Percentiles rank a stretch among this genome's conserved stretches.
phyloP scores from a whole-genome alignment of 2,797 vertebrate genomes.

The Catamblyrhynchus diadema region DNA sequence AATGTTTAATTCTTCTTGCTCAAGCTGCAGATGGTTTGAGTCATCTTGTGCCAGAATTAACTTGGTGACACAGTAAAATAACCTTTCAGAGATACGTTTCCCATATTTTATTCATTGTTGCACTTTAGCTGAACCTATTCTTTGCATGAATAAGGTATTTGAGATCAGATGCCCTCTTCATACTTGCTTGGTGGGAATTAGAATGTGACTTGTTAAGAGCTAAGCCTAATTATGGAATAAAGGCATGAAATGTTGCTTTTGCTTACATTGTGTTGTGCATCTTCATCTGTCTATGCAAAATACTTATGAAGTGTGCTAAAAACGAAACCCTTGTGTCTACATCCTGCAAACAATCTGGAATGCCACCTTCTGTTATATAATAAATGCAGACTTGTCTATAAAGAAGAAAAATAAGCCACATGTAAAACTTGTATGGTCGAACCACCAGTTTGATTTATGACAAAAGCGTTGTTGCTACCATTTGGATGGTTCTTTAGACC shows the following conservation, averaged over 20 bases:
- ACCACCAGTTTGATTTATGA: not conserved
- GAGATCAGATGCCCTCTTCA: constrained; percentile 58
- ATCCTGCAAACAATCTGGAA: constrained; percentile 55
- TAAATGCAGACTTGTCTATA: not conserved
- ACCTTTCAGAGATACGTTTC: constrained; percentile 73
- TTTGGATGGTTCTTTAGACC: not conserved
- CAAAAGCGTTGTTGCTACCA: not conserved
- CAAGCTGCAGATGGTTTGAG: constrained; percentile 71
- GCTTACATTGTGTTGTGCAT: constrained; percentile 37
- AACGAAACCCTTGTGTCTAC: constrained; percentile 49
- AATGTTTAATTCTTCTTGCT: constrained; percentile 69
- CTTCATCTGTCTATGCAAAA: constrained; percentile 59
- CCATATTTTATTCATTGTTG: constrained; percentile 77
- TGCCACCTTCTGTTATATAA: constrained; percentile 46
- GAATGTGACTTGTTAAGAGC: constrained; percentile 57
- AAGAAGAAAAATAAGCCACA: not conserved
- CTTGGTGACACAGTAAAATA: constrained; percentile 72
- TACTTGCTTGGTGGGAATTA: constrained; percentile 57
- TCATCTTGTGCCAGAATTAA: constrained; percentile 73
- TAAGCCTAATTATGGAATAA: constrained; percentile 49
- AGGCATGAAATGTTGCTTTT: constrained; percentile 56
- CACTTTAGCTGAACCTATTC: constrained; percentile 73
- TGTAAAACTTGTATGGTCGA: not conserved
- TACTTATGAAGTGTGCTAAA: constrained; percentile 39
- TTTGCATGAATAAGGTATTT: constrained; percentile 72